Evolutionary conservation across 2,888 invertebrate species (phyloP).

Genomic region (Augochlorella aurata): DNA sequence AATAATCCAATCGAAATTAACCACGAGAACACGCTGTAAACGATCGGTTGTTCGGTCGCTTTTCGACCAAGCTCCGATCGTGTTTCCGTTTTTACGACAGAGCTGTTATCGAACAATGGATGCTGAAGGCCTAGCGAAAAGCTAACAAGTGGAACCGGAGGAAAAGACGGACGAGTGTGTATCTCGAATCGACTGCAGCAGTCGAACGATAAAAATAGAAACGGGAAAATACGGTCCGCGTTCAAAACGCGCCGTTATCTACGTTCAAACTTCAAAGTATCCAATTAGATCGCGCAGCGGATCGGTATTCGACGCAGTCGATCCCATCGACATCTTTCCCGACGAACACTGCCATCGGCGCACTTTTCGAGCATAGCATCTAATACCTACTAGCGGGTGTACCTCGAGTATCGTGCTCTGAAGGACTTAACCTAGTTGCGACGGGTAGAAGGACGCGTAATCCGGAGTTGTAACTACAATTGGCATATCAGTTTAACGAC

Average conservation of each 20-base stretch:
- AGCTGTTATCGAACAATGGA: slow-evolving; percentile 19
- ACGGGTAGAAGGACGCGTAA: slow-evolving; percentile 39
- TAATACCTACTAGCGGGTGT: slow-evolving; percentile 26
- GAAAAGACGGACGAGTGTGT: not conserved
- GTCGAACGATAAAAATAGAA: not conserved
- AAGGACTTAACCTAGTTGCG: slow-evolving; percentile 47
- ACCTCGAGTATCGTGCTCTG: slow-evolving; percentile 45
- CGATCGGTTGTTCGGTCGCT: not conserved
- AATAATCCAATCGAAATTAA: not conserved
- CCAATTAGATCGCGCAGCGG: slow-evolving; percentile 17
- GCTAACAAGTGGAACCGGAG: slow-evolving; percentile 14
- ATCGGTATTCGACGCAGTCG: slow-evolving; percentile 32
- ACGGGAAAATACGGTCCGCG: slow-evolving; percentile 4
- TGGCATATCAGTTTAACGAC: slow-evolving; percentile 68
- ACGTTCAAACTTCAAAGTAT: slow-evolving; percentile 4
- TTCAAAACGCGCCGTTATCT: slow-evolving; percentile 3
- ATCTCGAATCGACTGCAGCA: slow-evolving; percentile 33
- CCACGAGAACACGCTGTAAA: not conserved
- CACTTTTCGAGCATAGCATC: slow-evolving; percentile 48
- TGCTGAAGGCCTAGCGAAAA: slow-evolving; percentile 41
- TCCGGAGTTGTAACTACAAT: slow-evolving; percentile 62
- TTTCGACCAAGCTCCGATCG: not conserved
- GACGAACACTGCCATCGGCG: slow-evolving; percentile 68
- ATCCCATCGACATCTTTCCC: slow-evolving; percentile 51
- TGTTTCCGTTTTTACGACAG: not conserved